Percentiles rank a stretch among this genome's conserved stretches.
Evolutionary conservation across 2,888 invertebrate genomes (phyloP).

Genomic region (Phortica magna): DNA sequence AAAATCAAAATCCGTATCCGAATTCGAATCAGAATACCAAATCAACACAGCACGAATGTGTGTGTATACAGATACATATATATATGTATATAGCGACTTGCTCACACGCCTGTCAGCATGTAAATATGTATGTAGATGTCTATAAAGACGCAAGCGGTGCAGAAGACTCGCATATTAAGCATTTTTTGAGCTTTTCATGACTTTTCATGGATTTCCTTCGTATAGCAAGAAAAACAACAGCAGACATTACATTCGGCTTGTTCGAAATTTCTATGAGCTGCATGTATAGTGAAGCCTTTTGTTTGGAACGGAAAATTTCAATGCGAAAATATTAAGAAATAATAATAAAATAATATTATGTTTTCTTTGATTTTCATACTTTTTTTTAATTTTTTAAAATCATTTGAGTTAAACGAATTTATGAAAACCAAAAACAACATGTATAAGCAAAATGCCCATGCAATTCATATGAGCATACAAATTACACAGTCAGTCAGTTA

Average conservation of each 20-base stretch:
- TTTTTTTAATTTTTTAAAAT: constrained; percentile 15
- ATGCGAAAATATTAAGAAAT: too few species aligned
- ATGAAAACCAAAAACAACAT: not conserved
- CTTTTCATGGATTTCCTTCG: constrained; percentile 49
- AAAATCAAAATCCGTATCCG: constrained; percentile 5
- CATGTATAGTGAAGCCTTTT: not conserved
- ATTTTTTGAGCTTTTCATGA: constrained; percentile 37
- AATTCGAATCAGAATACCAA: constrained; percentile 33
- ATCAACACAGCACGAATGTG: constrained; percentile 32
- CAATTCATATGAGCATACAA: not conserved
- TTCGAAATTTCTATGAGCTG: not conserved
- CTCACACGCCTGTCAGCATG: constrained; percentile 1
- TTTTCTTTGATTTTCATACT: constrained; percentile 17
- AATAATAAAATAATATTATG: too few species aligned
- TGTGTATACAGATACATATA: not conserved
- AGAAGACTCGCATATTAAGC: constrained; percentile 25
- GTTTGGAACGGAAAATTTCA: too few species aligned
- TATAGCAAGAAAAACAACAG: not conserved
- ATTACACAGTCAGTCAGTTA: constrained; percentile 16
- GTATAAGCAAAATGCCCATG: not conserved
- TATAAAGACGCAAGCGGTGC: not conserved
- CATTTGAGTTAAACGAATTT: not conserved
- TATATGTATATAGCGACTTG: not conserved
- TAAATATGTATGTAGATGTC: constrained; percentile 1
- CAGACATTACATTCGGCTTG: not conserved